These are phyloP conservation scores for Falco columbarius DNA, from an alignment of 2,797 vertebrate genomes.

Conservation along the genomic window DNA sequence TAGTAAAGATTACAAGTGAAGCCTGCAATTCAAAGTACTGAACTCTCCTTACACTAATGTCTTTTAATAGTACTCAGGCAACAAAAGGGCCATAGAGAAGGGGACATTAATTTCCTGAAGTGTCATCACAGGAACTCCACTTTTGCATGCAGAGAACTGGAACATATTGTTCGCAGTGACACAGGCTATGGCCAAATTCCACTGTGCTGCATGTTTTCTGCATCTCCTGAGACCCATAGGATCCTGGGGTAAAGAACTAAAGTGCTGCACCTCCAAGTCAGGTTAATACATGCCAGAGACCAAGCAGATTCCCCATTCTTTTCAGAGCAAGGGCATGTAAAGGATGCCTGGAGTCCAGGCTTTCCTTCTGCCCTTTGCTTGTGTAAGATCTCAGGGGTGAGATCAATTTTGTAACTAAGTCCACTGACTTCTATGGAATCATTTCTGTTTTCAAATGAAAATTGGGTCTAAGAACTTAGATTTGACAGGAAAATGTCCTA, in stretches of 20 bases:
- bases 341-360: not conserved
- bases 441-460: not conserved
- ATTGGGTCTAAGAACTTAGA: not conserved
- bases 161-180: not conserved
- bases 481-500: not conserved
- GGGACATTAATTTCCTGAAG: not conserved
- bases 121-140: not conserved
- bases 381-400: not conserved
- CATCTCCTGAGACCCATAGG: not conserved
- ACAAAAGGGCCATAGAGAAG: not conserved
- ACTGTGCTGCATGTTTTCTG: not conserved
- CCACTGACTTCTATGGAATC: not conserved
- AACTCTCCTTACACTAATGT: not conserved
- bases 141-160: not conserved
- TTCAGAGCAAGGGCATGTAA: not conserved
- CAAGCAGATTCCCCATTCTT: not conserved
- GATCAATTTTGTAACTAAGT: not conserved
- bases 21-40: not conserved
- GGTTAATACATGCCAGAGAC: not conserved
- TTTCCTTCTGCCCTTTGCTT: not conserved
- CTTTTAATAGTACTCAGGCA: not conserved
- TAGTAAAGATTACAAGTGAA: not conserved
- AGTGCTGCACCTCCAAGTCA: not conserved
- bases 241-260: not conserved
- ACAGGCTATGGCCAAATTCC: not conserved